Evolutionary conservation across 2,888 invertebrate species (phyloP), one percentile per base, ranked within the genome.

Genomic region (Amiota minor): DNA sequence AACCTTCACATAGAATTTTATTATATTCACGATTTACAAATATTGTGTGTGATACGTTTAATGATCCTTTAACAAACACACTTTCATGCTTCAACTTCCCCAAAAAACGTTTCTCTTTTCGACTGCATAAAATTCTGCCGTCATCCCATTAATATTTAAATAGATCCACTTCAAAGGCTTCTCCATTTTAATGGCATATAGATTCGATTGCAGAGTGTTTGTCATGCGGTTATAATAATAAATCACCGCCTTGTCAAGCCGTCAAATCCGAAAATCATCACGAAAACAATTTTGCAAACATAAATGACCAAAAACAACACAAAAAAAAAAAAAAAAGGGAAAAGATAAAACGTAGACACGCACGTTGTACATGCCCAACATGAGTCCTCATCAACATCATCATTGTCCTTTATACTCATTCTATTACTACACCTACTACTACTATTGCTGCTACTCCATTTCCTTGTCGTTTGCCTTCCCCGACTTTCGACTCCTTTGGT

Each of bases 231-330:
- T 35, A 35, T 35, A 35, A 35, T 79, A 81, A 86, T 85, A 86
- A 85, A 85, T 85, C 84, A 86, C 82, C 76, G 78, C 73, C 35
- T 79, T 81, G 81, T 82, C 81, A 79, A 79, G 35, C 6, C 82
- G 81, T 80, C 85, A 83, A 84, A 81, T 76, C 72, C 74, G 72
- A 80, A 35, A 81, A 79, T 81, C 78, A 82, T 78, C 78, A 80
- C 76, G 80, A 85, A 35, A 85, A 83, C 84, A 82, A 86, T 85
- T 86, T 84, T 79, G 70, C 73, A 73, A 56, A 35, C 73, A 67
- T 61, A 71, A 69, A 71, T 81, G 79, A 81, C 84, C 83, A 78
- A 75, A 79, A 35, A 35, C 2, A 23, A 23, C 1, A 23, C 2
- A 35, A 35, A 6, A 35, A 35, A 35, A 35, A 23, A 23, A 23